Evolutionary conservation across 2,888 invertebrate genomes (phyloP), one percentile per base, ranked within the genome.

Genomic region (Melieria picta): DNA sequence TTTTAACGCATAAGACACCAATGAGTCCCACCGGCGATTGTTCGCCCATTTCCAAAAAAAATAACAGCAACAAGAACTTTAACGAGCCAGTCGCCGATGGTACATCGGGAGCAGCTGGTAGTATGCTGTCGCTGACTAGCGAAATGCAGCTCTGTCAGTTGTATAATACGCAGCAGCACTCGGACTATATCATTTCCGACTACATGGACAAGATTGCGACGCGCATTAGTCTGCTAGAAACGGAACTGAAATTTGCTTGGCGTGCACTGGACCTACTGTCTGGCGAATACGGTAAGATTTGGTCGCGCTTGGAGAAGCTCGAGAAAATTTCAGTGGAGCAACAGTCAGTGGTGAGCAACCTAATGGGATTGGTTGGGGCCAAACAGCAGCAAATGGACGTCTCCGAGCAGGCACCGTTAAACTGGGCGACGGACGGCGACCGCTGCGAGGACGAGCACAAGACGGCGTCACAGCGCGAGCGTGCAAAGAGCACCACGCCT

Each of bases 201-300:
- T 96, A 95, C 85, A 95, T 96, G 95, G 96, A 96, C 82, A 92
- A 94, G 78, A 90, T 96, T 67, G 94, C 94, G 11, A 94, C 95
- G 45, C 90, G 96, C 50, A 90, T 97, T 74, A 94, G 93, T 82
- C 92, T 96, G 79, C 90, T 97, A 11, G 96, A 97, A 87, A 94
- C 95, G 4, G 96, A 97, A 87, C 89, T 97, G 63, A 94, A 95
- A 83, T 96, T 95, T 83, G 96, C 97, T 16, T 97, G 96, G 96
- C 90, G 96, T 76, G 96, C 96, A 4, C 89, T 97, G 70, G 96
- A 97, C 84, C 89, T 97, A 67, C 90, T 97, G 48, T 95, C 95
- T 55, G 94, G 94, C 82, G 97, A 97, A 84, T 97, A 96, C 82
- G 94, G 96, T 67, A 94, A 95, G 85, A 97, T 97, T 93, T 97